phyloP scores from a whole-genome alignment of 1,140 invertebrate species.

The Battus philenor region DNA sequence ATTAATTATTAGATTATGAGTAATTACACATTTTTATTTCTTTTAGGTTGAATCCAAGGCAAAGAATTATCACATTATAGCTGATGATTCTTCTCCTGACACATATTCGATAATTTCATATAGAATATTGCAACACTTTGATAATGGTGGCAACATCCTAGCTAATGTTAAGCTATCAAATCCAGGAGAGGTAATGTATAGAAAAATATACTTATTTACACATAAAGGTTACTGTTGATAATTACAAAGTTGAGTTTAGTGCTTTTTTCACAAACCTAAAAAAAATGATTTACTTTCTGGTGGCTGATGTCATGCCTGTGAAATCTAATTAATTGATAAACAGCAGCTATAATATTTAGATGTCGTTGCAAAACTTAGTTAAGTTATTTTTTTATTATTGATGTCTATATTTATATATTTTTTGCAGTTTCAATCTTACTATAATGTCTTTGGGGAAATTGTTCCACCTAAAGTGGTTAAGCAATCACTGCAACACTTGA shows the following conservation, averaged over 20 bases:
- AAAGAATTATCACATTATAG: slow-evolving; percentile 77
- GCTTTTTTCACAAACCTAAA: too few relatives aligned
- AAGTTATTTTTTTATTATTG: background rate
- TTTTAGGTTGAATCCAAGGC: slow-evolving; percentile 64
- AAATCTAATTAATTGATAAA: too few relatives aligned
- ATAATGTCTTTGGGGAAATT: slow-evolving; percentile 73
- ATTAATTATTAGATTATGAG: too few relatives aligned
- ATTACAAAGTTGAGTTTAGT: too few relatives aligned
- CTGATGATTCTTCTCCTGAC: slow-evolving; percentile 80
- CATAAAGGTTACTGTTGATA: too few relatives aligned
- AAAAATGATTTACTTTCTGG: too few relatives aligned
- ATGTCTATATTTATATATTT: slow-evolving; percentile 21
- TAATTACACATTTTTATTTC: background rate
- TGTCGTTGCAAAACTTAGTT: too few relatives aligned
- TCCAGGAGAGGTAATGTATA: slow-evolving; percentile 75
- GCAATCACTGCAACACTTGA: slow-evolving; percentile 75
- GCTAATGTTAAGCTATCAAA: slow-evolving; percentile 81
- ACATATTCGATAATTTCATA: slow-evolving; percentile 78
- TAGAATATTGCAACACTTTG: slow-evolving; percentile 77
- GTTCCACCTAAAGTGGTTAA: slow-evolving; percentile 63
- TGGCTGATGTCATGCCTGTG: too few relatives aligned
- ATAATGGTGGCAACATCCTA: slow-evolving; percentile 76
- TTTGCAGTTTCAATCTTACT: slow-evolving; percentile 60
- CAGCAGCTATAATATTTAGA: too few relatives aligned
- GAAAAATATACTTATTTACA: background rate